Base-by-base conservation (phyloP, 2,888 invertebrate species). In the Osmoderma eremita region DNA sequence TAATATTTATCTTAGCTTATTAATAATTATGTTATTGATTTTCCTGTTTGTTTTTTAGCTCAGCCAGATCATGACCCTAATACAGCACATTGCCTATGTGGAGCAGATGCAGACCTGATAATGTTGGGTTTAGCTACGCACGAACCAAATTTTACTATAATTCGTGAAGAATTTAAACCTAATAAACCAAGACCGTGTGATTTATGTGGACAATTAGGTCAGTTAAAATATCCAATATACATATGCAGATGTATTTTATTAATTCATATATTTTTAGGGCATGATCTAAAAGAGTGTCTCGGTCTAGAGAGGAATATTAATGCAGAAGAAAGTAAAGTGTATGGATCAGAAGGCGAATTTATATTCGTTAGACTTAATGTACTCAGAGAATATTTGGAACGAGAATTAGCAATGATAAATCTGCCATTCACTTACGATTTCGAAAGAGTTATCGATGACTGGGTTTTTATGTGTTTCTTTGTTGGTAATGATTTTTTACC, bases 391-490 rank as follows among this genome's bases (percentile, higher is more conserved):
- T 99, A 99, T 82, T 84, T 99, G 20, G 93, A 93, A 79, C 88
- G 88, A 77, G 98, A 98, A 73, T 85, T 98, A 63, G 81, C 84
- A 74, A 98, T 98, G 95, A 92, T 92, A 0, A 93, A 94, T 81
- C 86, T 98, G 41, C 97, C 98, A 2, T 98, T 99, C 82, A 85
- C 88, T 56, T 98, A 95, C 81, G 95, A 97, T 79, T 94, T 99
- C 81, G 99, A 99, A 77, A 84, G 98, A 65, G 96, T 91, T 0
- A 81, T 99, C 13, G 99, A 99, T 79, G 99, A 99, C 83, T 99
- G 98, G 98, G 98, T 92, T 3, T 91, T 91, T 78, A 97, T 99
- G 96, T 99, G 99, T 80, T 99, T 99, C 85, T 99, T 99, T 83
- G 98, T 98, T 61, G 99, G 99, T 53, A 99, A 99, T 79, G 99